Evolutionary conservation across 2,113 vertebrate genomes (phyloP).

Genomic region (Chrysochloris asiatica): DNA sequence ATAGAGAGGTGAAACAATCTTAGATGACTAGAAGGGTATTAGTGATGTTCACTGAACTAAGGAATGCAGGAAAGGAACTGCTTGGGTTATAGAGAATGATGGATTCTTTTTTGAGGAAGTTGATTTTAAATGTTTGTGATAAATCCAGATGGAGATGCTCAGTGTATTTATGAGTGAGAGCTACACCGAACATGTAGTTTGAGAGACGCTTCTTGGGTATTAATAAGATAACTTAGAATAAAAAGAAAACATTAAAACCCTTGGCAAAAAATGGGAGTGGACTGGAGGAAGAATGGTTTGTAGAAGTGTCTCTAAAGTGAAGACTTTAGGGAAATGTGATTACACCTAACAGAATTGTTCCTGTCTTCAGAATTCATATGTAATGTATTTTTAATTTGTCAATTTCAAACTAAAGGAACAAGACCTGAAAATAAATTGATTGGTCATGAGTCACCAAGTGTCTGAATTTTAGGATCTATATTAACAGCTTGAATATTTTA

Average conservation of each 20-base stretch:
- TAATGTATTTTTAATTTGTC: constrained; percentile 36
- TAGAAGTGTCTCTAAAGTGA: neutral
- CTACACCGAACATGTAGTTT: neutral
- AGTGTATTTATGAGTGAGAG: neutral
- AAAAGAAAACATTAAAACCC: neutral
- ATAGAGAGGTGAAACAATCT: neutral
- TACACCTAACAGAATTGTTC: neutral
- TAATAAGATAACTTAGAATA: neutral
- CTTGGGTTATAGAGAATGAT: neutral
- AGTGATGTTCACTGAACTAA: neutral
- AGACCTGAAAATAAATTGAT: constrained; percentile 59
- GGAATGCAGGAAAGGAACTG: neutral
- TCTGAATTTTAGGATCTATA: constrained; percentile 50
- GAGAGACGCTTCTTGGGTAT: neutral
- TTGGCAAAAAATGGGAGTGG: neutral
- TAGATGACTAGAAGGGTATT: neutral
- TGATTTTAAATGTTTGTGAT: neutral
- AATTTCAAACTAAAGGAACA: constrained; percentile 55
- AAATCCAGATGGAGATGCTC: neutral
- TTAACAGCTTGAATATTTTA: constrained; percentile 53
- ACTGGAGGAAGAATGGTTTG: neutral
- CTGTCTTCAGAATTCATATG: constrained; percentile 17
- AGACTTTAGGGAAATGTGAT: neutral
- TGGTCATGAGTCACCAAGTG: constrained; percentile 54
- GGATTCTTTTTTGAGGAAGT: neutral